Base-by-base conservation (phyloP, 2,113 vertebrate genomes). In the Chaetodon trifascialis region DNA sequence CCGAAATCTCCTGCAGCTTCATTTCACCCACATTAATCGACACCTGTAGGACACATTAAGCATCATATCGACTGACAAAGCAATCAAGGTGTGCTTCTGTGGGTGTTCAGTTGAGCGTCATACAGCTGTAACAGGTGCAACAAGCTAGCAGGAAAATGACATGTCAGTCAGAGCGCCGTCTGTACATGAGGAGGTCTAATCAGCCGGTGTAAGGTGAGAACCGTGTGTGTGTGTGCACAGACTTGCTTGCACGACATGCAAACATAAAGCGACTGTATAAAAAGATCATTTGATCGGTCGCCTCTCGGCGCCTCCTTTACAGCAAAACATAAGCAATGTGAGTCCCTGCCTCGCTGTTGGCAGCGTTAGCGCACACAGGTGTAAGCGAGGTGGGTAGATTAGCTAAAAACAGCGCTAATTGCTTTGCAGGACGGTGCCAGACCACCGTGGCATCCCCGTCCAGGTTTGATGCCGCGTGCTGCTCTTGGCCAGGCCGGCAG, bases 351-450 rank as follows among this genome's bases (percentile, higher is more conserved):
- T 49, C 46, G 56, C 79, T 69, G 77, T 8, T 65, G 81, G 69
- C 80, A 40, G n/a, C 3, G 42, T 14, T 44, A 23, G 60, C 64
- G 66, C 83, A 54, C 65, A 17, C 66, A 44, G 60, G 67, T 77
- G 64, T 16, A 30, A 79, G 42, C 40, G 69, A 63, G 73, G 79
- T 6, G 36, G 52, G 74, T 3, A 60, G 73, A 60, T 86, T 59
- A 76, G 77, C 73, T 67, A 6, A 84, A 76, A 89, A 73, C 66
- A 76, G 55, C 49, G 65, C 79, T 90, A 91, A 91, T 92, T 88
- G 84, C 62, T 87, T 59, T 68, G 80, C 49, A 51, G 83, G 73
- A 77, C 11, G 69, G 66, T 55, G 64, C 76, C 70, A 56, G 69
- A 64, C 42, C 74, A n/a, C 42, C 12, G 51, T 78, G 79, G 71